Base-by-base conservation (phyloP, 2,113 vertebrate species). In the Pachyramphus minor region DNA sequence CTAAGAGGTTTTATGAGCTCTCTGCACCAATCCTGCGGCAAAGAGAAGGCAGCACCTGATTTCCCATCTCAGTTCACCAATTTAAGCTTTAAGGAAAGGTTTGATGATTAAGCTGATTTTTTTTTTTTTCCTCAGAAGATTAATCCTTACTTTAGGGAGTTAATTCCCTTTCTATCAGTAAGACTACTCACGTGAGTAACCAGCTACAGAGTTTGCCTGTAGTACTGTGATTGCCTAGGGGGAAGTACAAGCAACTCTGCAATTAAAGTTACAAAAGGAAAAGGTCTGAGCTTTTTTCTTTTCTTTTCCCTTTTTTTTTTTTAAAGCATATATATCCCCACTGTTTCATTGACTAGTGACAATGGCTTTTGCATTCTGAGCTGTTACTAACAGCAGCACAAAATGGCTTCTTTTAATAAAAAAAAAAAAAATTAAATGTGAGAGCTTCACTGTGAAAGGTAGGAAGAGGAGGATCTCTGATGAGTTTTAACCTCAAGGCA, bases 101-200 rank as follows among this genome's bases (percentile, higher is more conserved):
- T 96, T 95, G 92, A 96, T 96, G 64, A 96, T 92, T 95, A 95
- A 97, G 21, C 93, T 92, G 72, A 63, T 68, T 49, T 94, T 92
- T 80, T 89, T 88, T 84, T 93, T 83, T 89, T 84, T 79, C 39
- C 45, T 75, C 93, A 72, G 73, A 91, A 89, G 80, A 95, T 88
- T 96, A 96, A 90, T 92, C 79, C 95, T 95, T 89, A 95, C 64
- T 91, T 84, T 73, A 95, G 73, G 50, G 50, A 94, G 74, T 84
- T 91, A 93, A 93, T 87, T 92, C 87, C 78, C 17, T 81, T 90
- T 83, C 80, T 84, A 93, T 92, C 76, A 90, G 79, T 94, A 73
- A 94, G 88, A 88, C 71, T 88, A 88, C 88, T 95, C 90, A 95
- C 52, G 8, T 96, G 95, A 96, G 88, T 90, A 96, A 77, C 72